A percentile compares a stretch with the other conserved stretches of the same genome.
phyloP scores from a whole-genome alignment of 2,797 vertebrate genomes.

The Thunnus albacares region DNA sequence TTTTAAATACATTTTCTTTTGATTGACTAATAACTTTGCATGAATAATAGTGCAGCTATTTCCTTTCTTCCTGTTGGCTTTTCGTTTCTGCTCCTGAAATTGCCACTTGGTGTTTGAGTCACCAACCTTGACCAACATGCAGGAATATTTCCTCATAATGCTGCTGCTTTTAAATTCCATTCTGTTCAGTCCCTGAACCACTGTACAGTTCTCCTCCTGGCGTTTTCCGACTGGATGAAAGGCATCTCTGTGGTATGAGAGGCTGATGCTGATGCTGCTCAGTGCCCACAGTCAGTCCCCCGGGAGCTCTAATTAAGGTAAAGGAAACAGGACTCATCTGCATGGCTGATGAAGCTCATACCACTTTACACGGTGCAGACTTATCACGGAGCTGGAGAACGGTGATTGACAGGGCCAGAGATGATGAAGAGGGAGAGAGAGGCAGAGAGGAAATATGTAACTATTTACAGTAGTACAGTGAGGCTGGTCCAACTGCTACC shows the following conservation, averaged over 20 bases:
- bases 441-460: not conserved
- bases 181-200: constrained; percentile 36
- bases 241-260: constrained; percentile 62
- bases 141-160: constrained; percentile 61
- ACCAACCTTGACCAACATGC: constrained; percentile 47
- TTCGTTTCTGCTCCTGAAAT: constrained; percentile 33
- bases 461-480: constrained; percentile 53
- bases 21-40: not conserved
- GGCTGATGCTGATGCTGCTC: constrained; percentile 65
- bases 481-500: constrained; percentile 52
- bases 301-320: constrained; percentile 87
- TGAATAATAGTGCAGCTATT: constrained; percentile 4
- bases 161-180: constrained; percentile 56
- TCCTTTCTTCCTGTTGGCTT: constrained; percentile 35
- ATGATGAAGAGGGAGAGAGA: constrained; percentile 35
- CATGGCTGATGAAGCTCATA: constrained; percentile 81
- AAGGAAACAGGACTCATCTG: constrained; percentile 84
- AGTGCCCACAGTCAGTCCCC: constrained; percentile 71
- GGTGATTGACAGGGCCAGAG: constrained; percentile 52
- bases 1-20: not conserved
- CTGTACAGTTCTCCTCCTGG: constrained; percentile 44
- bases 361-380: constrained; percentile 54
- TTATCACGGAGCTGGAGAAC: constrained; percentile 35
- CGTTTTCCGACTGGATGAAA: constrained; percentile 66
- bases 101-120: constrained; percentile 51